Base-by-base conservation (phyloP, 2,888 invertebrate species). In the Diplolepis rosae region DNA sequence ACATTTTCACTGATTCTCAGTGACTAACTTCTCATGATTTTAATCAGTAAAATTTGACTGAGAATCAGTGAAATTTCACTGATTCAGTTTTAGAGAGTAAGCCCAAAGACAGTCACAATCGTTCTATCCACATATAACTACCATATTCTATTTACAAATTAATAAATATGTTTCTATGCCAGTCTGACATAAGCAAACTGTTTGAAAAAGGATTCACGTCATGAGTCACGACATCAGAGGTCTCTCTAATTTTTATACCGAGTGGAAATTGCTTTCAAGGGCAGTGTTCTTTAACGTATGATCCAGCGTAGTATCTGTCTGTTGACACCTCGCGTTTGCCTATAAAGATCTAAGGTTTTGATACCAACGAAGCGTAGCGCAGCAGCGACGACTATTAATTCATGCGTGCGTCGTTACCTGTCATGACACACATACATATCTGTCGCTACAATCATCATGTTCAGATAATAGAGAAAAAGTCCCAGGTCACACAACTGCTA, bases 381-480 rank as follows among this genome's bases (percentile, higher is more conserved):
- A 67, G 79, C 83, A 83, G 82, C 83, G 77, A 75, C 77, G 80
- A 80, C 84, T 85, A 86, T 87, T 87, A 86, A 87, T 87, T 85
- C 86, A 87, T 86, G 85, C 86, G 86, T 85, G 85, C 84, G 85
- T 85, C 85, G 84, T 86, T 85, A 85, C 83, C 83, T 86, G 85
- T 86, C 85, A 84, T 84, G 87, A 79, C 80, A 81, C 81, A 78
- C 82, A 79, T 76, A 73, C 82, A 82, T 84, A 84, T 84, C 83
- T 84, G 86, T 85, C 84, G 84, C 83, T 82, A 84, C 67, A 85
- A 86, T 87, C 82, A 82, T 83, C 84, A 83, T 85, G 85, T 85
- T 85, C 82, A 86, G 86, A 87, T 87, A 86, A 73, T 69, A 70
- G 76, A 73, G 75, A 75, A 79, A 80, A 82, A 75, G 79, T 71